phyloP scores from a whole-genome alignment of 2,888 invertebrate genomes.

The Pomacea canaliculata region DNA sequence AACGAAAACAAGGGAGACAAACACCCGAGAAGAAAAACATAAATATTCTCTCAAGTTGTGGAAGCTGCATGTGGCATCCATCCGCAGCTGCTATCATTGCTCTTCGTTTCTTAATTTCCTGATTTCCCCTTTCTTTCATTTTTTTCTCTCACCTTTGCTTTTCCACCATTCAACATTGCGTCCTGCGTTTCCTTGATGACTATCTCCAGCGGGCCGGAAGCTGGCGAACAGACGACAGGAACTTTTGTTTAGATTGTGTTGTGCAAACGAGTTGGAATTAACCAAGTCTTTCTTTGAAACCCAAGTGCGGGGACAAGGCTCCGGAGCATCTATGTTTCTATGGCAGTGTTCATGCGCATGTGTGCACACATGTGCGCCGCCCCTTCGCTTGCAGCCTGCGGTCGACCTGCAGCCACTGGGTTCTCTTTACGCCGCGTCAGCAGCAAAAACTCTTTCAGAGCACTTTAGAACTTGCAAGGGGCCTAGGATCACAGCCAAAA shows the following conservation, averaged over 20 bases:
- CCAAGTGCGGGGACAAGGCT: background rate
- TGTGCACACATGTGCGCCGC: too few species aligned
- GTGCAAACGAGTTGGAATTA: constrained; percentile 16
- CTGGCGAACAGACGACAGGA: constrained; percentile 2
- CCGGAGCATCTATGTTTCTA: background rate
- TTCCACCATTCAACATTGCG: background rate
- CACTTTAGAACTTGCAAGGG: too few species aligned
- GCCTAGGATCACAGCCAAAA: too few species aligned
- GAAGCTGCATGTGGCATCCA: background rate
- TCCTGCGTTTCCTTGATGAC: constrained; percentile 5
- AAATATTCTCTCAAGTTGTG: background rate
- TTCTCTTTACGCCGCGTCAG: too few species aligned
- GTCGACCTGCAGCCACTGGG: too few species aligned
- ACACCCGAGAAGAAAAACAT: background rate
- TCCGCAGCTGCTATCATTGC: background rate
- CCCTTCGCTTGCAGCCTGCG: too few species aligned
- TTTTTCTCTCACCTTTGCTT: constrained; percentile 6
- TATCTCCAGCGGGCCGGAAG: constrained; percentile 7
- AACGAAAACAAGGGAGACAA: too few species aligned
- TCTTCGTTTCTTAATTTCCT: constrained; percentile 2
- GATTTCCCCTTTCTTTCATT: background rate
- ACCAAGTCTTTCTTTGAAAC: constrained; percentile 18
- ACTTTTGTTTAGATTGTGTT: constrained; percentile 17
- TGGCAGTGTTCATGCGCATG: too few species aligned
- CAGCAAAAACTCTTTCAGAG: too few species aligned